phyloP scores from a whole-genome alignment of 2,888 invertebrate species.

The Boloria selene region DNA sequence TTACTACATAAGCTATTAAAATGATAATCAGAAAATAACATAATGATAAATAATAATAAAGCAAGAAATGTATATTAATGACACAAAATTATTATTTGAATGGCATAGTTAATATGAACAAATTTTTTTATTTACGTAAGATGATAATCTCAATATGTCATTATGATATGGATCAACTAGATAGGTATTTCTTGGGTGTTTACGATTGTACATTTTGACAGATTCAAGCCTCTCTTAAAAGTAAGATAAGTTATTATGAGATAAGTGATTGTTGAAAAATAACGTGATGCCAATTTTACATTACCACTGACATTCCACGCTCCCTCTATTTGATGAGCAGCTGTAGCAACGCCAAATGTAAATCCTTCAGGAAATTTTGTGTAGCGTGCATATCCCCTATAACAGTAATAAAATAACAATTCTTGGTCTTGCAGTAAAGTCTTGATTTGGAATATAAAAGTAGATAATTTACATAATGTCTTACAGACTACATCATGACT shows the following conservation, averaged over 20 bases:
- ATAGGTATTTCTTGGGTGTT: slow-evolving; percentile 3
- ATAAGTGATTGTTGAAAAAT: background rate
- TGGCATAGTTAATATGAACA: background rate
- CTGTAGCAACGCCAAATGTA: slow-evolving; percentile 78
- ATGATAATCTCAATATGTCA: slow-evolving; percentile 1
- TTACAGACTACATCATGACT: too few relatives aligned
- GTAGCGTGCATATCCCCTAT: slow-evolving; percentile 58
- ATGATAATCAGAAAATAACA: too few relatives aligned
- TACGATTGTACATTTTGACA: slow-evolving; percentile 8
- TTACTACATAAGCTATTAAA: too few relatives aligned
- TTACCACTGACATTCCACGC: slow-evolving; percentile 83
- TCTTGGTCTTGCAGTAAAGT: background rate
- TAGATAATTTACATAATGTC: too few relatives aligned
- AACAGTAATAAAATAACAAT: background rate
- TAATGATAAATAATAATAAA: too few relatives aligned
- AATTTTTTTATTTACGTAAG: background rate
- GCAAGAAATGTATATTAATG: too few relatives aligned
- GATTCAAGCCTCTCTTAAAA: background rate
- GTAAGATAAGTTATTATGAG: slow-evolving; percentile 11
- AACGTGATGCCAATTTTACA: background rate
- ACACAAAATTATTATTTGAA: background rate
- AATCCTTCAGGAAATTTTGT: slow-evolving; percentile 76
- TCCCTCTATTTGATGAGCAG: slow-evolving; percentile 85
- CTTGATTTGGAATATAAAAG: too few relatives aligned
- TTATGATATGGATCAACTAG: slow-evolving; percentile 15